A percentile compares a stretch with the other conserved stretches of the same genome.
These are phyloP conservation scores for Volucella inflata DNA, from an alignment of 2,888 invertebrate genomes.

Conservation along the genomic window DNA sequence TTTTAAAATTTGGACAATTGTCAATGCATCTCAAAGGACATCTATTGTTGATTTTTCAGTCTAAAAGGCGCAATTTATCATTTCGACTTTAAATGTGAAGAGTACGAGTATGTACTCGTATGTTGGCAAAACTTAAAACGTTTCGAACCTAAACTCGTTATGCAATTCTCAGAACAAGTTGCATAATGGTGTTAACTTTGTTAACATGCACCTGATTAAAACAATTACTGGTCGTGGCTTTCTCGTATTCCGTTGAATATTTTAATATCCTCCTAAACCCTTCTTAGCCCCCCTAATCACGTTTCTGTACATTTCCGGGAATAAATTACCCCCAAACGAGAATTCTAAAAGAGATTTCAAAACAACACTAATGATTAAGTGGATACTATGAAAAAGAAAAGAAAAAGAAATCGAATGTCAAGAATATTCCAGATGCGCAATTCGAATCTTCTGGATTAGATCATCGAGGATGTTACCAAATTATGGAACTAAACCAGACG, in stretches of 20 bases:
- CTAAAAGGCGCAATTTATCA: too few relatives aligned
- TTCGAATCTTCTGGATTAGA: neutral
- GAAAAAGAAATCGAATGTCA: neutral
- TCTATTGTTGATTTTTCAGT: too few relatives aligned
- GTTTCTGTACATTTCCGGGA: slow-evolving; percentile 29
- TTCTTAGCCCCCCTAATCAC: neutral
- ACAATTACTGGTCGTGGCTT: slow-evolving; percentile 38
- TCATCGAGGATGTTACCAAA: slow-evolving; percentile 6
- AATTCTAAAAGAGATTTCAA: too few relatives aligned
- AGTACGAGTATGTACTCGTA: too few relatives aligned
- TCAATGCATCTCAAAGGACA: too few relatives aligned
- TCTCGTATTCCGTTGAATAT: neutral
- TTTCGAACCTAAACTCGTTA: too few relatives aligned
- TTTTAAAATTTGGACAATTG: too few relatives aligned
- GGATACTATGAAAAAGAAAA: neutral
- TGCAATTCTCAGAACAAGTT: too few relatives aligned
- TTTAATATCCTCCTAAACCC: neutral
- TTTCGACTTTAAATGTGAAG: too few relatives aligned
- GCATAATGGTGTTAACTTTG: neutral
- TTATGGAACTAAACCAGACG: neutral
- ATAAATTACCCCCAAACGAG: neutral
- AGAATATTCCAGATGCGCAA: slow-evolving; percentile 9
- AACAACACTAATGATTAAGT: too few relatives aligned
- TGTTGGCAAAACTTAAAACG: too few relatives aligned
- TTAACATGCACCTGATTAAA: slow-evolving; percentile 1